Base-by-base conservation (phyloP, 2,888 invertebrate species). In the Stenodema calcarata region DNA sequence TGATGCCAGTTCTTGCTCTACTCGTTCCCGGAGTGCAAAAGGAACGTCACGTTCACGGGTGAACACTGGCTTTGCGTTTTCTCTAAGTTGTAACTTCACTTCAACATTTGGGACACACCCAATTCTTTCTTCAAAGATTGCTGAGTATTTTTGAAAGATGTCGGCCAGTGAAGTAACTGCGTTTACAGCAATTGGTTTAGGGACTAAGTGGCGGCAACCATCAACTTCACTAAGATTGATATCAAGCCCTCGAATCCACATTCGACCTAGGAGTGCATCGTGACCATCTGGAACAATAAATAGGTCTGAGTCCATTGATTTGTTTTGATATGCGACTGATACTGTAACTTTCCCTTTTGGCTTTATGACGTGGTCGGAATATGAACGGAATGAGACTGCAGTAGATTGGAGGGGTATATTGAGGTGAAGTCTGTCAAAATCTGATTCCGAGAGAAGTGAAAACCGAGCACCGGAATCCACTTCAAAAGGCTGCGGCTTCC, bases 31-130 rank as follows among this genome's bases (percentile, higher is more conserved):
- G 47, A 75, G n/a, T 28, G 84, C 84, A 44, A 84, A 84, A 23
- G 86, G 81, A 82, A 86, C 86, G 50, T 86, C 81, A 3, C 82
- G 81, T 47, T 86, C 86, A 28, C 86, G 70, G 54, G 82, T 50
- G 18, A 82, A 86, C 1, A 75, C 41, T 73, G 86, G 81, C 27
- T 75, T 44, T 0, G 16, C 44, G 30, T 44, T 75, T 75, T 84
- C 50, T 16, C 75, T 70, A 44, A 84, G 84, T 14, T 75, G 73
- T 6, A 84, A 44, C n/a, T 73, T 75, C 0, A 84, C 75, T 75
- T 84, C 84, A 28, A 75, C 30, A 44, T 47, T 28, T 16, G 84
- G 84, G 9, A 84, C 84, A 44, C 84, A 84, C 16, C 84, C 84
- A 47, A 75, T 50, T 42, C 84, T 30, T 28, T 50, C 83, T 18